Evolutionary conservation across 1,140 invertebrate genomes (phyloP).

Genomic region (Neodiprion virginianus): DNA sequence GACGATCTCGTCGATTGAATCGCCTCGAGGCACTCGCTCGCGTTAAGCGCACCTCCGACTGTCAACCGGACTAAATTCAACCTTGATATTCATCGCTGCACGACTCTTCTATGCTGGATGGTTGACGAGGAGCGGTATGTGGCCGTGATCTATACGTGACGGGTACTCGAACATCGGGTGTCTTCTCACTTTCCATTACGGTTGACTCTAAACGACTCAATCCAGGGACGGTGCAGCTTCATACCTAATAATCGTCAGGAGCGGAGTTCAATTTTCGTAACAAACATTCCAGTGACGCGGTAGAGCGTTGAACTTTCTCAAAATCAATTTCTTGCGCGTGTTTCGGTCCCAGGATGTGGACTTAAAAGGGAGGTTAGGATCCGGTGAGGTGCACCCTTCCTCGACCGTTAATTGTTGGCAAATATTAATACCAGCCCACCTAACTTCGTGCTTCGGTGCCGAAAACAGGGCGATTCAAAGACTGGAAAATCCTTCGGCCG

Average conservation of each 20-base stretch:
- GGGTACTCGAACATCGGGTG: no score
- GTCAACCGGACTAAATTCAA: not conserved
- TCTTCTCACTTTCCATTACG: no score
- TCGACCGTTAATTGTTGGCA: constrained; percentile 60
- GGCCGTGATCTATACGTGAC: no score
- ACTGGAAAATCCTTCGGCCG: constrained; percentile 42
- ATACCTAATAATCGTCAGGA: no score
- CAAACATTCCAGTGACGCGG: no score
- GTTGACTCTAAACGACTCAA: no score
- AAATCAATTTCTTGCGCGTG: constrained; percentile 48
- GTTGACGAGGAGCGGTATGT: no score
- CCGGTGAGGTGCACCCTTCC: constrained; percentile 22
- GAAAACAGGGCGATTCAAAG: constrained; percentile 41
- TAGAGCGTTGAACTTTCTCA: no score
- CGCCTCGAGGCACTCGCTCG: not conserved
- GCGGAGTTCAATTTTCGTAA: no score
- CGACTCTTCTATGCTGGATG: not conserved
- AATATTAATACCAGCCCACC: constrained; percentile 60
- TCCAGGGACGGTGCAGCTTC: no score
- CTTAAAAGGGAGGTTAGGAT: constrained; percentile 51
- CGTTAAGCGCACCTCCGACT: not conserved
- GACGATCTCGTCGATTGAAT: not conserved
- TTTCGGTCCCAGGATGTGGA: constrained; percentile 45
- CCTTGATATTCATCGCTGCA: not conserved
- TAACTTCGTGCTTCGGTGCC: no score